phyloP scores from a whole-genome alignment of 2,797 vertebrate species.

The Tauraco hartlaubi region DNA sequence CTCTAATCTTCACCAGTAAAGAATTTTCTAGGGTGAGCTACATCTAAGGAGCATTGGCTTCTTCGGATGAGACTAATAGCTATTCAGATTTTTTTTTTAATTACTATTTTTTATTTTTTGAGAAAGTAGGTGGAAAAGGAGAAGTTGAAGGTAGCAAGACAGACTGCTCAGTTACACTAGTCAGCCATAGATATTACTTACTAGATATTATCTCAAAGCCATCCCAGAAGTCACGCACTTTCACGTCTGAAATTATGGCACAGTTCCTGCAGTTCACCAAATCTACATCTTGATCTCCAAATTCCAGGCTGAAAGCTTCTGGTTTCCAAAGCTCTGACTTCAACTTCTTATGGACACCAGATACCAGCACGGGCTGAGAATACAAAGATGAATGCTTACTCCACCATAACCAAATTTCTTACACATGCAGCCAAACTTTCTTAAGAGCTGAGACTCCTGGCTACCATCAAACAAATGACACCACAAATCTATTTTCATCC shows the following conservation, averaged over 20 bases:
- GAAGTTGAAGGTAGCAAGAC: conserved; percentile 11
- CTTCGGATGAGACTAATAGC: neutral
- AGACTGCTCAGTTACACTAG: conserved; percentile 45
- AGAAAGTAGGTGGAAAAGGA: conserved; percentile 2
- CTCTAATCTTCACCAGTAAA: neutral
- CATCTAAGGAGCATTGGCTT: neutral
- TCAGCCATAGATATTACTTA: conserved; percentile 80
- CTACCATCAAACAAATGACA: conserved; percentile 13
- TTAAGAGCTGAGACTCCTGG: neutral
- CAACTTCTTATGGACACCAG: conserved; percentile 95
- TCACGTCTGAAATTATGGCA: conserved; percentile 98
- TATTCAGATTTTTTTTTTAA: neutral
- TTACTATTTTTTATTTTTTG: neutral
- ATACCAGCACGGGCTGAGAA: conserved; percentile 96
- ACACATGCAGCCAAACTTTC: conserved; percentile 50
- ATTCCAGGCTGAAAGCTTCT: conserved; percentile 96
- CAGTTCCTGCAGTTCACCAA: conserved; percentile 99
- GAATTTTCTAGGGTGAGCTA: neutral
- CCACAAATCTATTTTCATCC: neutral
- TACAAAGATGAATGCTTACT: conserved; percentile 74
- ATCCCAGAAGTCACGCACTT: conserved; percentile 99
- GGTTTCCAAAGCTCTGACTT: conserved; percentile 92
- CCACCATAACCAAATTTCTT: conserved; percentile 50
- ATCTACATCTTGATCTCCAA: conserved; percentile 98
- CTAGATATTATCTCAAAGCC: conserved; percentile 97